These are phyloP conservation scores for Pangasianodon hypophthalmus DNA, from an alignment of 2,113 vertebrate species.

Conservation along the genomic window DNA sequence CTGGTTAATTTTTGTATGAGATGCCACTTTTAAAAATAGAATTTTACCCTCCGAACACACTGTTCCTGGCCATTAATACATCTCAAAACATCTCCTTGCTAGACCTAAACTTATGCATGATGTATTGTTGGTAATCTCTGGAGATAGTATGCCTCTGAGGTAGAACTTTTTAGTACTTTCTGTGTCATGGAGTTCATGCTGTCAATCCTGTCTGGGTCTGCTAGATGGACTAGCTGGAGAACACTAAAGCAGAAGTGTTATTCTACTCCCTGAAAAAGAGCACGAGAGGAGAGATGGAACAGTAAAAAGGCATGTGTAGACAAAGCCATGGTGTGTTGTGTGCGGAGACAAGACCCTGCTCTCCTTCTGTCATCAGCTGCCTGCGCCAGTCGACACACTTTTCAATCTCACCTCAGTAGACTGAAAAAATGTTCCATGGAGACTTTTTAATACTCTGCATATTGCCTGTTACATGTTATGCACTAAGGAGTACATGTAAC, in stretches of 20 bases:
- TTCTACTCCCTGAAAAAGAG: conserved; percentile 1
- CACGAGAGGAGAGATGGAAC: conserved; percentile 3
- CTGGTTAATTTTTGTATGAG: neutral
- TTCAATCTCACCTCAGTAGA: conserved; percentile 13
- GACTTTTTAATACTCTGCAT: conserved; percentile 4
- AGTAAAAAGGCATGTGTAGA: conserved; percentile 67
- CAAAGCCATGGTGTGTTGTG: conserved; percentile 57
- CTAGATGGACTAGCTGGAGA: conserved; percentile 2
- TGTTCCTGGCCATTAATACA: neutral
- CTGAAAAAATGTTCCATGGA: neutral
- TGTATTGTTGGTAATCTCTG: neutral
- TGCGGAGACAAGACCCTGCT: conserved; percentile 60
- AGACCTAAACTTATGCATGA: neutral
- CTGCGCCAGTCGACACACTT: conserved; percentile 59
- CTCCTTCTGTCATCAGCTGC: conserved; percentile 69
- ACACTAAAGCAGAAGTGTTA: conserved; percentile 16
- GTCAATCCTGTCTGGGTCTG: conserved; percentile 60
- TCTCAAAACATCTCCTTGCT: neutral
- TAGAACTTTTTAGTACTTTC: neutral
- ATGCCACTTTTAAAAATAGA: neutral
- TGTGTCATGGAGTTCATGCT: conserved; percentile 66
- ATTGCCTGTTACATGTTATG: neutral
- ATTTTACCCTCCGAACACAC: neutral
- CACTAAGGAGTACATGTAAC: neutral
- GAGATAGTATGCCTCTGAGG: neutral